Evolutionary conservation across 2,797 vertebrate genomes (phyloP), one percentile per base, ranked within the genome.

Genomic region (Sebastes flavidus): DNA sequence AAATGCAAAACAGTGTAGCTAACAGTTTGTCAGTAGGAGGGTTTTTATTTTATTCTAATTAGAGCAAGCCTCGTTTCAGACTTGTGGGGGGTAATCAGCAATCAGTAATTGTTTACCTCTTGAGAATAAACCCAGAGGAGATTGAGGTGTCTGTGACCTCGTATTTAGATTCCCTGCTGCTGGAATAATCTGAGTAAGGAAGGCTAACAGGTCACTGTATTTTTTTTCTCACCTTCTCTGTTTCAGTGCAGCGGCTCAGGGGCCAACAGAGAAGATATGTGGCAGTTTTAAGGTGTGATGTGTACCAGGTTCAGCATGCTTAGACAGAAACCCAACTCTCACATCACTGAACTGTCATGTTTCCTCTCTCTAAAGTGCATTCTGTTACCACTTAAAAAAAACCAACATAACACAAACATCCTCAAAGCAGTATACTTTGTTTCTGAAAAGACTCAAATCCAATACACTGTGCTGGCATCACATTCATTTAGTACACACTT

Each of bases 21-120:
- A 68, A 62, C 13, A 58, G 32, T 12, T 55, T 68, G 9, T 60
- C 71, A 70, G 36, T 24, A 4, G 9, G 20, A 61, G 29, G 18
- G 13, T 42, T 69, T 54, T 68, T 22, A 38, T 77, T 60, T 65
- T 5, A 55, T 55, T 55, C 1, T 55, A 34, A 70, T 34, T 36
- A 34, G 46, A 49, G 5, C 25, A 60, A 25, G 52, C 13, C 14
- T 42, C 14, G 54, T 72, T 80, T 61, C 55, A 71, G 7, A 63
- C 56, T 36, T 12, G 5, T 32, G 16, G 5, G 42, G 38, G n/a
- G 22, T 65, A 65, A 80, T 77, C 74, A 77, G 77, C 59, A 42
- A 77, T 77, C 70, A 70, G 59, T 22, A 59, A 38, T 9, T 56
- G 32, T 69, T 85, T 46, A 68, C 18, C 24, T 66, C n/a, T 65